Percentiles rank a stretch among this genome's conserved stretches.
Evolutionary conservation across 1,140 invertebrate species (phyloP).

Genomic region (Rhagoletis zephyria): DNA sequence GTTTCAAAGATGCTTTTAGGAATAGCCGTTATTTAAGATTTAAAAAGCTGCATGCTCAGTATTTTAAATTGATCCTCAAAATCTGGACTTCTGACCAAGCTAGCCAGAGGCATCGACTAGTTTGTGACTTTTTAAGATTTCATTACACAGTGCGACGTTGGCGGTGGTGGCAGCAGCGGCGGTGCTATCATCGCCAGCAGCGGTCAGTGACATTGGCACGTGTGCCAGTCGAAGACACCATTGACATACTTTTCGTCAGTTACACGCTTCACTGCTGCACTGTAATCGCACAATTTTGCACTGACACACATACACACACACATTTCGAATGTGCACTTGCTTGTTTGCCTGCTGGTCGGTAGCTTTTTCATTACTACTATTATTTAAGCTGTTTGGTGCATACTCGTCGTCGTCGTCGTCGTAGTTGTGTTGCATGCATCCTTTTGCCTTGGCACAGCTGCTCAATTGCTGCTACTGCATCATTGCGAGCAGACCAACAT

Average conservation of each 20-base stretch:
- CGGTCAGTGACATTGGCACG: constrained; percentile 37
- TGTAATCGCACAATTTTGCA: background rate
- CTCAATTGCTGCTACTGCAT: constrained; percentile 31
- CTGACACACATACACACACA: background rate
- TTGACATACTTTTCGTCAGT: constrained; percentile 28
- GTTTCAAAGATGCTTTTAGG: too few relatives aligned
- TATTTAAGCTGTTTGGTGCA: background rate
- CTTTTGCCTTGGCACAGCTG: constrained; percentile 24
- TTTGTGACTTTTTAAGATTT: too few relatives aligned
- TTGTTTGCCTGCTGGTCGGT: background rate
- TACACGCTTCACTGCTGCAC: background rate
- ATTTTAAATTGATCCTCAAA: too few relatives aligned
- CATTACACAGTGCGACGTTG: background rate
- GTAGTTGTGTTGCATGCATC: background rate
- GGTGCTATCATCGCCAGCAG: background rate
- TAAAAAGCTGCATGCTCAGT: too few relatives aligned
- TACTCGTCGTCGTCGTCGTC: too few relatives aligned
- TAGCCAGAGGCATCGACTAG: too few relatives aligned
- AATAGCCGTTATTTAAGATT: too few relatives aligned
- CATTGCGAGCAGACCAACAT: background rate
- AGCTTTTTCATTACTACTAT: constrained; percentile 29
- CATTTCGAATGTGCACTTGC: background rate
- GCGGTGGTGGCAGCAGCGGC: background rate
- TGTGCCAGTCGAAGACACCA: constrained; percentile 36
- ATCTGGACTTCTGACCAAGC: too few relatives aligned